A percentile compares a stretch with the other conserved stretches of the same genome.
phyloP scores from a whole-genome alignment of 2,113 vertebrate species.

The Delphinus delphis region DNA sequence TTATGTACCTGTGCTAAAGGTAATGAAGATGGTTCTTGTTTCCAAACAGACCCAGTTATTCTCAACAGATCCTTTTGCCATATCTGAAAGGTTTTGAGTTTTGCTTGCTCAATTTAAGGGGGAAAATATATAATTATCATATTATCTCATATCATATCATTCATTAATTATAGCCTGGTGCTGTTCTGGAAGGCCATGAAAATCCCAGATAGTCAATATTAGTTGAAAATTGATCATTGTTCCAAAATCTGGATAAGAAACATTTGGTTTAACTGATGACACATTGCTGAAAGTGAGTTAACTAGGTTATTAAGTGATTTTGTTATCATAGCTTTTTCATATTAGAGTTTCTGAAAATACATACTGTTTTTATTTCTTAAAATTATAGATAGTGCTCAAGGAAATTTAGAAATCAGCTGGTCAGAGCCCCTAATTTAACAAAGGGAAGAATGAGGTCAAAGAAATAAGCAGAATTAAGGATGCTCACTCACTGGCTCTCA shows the following conservation, averaged over 20 bases:
- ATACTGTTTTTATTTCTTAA: neutral
- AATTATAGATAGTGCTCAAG: neutral
- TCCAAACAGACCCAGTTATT: neutral
- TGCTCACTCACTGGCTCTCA: neutral
- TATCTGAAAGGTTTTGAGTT: neutral
- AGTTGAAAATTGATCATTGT: conserved; percentile 1
- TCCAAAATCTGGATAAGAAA: neutral
- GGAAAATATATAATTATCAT: neutral
- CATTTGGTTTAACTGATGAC: neutral
- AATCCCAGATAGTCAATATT: neutral
- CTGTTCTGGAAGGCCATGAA: neutral
- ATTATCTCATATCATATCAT: neutral
- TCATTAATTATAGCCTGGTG: neutral
- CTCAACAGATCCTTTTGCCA: neutral
- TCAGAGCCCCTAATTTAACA: neutral
- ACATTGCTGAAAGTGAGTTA: neutral
- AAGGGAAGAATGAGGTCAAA: neutral
- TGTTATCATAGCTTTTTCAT: neutral
- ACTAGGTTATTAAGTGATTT: neutral
- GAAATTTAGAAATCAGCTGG: neutral
- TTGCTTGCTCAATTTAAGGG: neutral
- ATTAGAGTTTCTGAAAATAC: neutral
- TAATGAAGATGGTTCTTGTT: neutral
- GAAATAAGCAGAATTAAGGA: neutral
- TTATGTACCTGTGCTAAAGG: neutral